A percentile compares a stretch with the other conserved stretches of the same genome.
These are phyloP conservation scores for Uropsilus gracilis DNA, from an alignment of 2,113 vertebrate genomes.

Conservation along the genomic window DNA sequence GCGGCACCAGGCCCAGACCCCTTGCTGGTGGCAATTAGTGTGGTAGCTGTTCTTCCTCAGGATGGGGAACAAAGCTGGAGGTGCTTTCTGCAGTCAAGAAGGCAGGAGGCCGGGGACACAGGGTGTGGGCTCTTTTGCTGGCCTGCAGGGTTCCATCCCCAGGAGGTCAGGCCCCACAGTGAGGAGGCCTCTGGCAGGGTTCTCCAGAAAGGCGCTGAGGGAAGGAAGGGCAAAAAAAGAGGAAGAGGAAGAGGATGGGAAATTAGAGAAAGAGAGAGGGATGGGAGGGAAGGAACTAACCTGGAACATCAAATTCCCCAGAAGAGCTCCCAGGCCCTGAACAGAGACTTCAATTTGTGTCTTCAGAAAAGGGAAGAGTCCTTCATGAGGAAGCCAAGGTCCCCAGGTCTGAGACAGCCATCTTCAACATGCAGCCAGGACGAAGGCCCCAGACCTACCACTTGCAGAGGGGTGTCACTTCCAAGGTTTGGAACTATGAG, in stretches of 20 bases:
- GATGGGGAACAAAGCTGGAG: slow-evolving; percentile 15
- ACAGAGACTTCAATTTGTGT: background rate
- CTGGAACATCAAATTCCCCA: background rate
- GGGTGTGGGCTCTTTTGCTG: background rate
- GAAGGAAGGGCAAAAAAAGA: background rate
- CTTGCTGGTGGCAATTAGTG: slow-evolving; percentile 71
- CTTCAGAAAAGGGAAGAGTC: background rate
- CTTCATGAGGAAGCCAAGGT: too few relatives aligned
- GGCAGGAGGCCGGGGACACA: fast-evolving
- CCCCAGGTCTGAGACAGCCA: background rate
- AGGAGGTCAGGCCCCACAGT: background rate
- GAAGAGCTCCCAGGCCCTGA: background rate
- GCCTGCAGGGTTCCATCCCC: background rate
- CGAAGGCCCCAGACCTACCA: background rate
- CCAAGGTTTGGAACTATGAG: background rate
- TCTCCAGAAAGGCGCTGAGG: background rate
- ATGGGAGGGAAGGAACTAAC: background rate
- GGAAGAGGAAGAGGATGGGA: background rate
- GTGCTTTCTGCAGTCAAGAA: background rate
- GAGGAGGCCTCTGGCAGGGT: background rate
- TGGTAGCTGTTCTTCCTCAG: slow-evolving; percentile 52
- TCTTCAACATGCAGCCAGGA: background rate
- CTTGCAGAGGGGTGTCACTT: background rate
- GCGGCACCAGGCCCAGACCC: slow-evolving; percentile 63
- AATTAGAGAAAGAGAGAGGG: background rate